A percentile compares a stretch with the other conserved stretches of the same genome.
Evolutionary conservation across 2,797 vertebrate species (phyloP).

Genomic region (Cyprinodon diabolis): DNA sequence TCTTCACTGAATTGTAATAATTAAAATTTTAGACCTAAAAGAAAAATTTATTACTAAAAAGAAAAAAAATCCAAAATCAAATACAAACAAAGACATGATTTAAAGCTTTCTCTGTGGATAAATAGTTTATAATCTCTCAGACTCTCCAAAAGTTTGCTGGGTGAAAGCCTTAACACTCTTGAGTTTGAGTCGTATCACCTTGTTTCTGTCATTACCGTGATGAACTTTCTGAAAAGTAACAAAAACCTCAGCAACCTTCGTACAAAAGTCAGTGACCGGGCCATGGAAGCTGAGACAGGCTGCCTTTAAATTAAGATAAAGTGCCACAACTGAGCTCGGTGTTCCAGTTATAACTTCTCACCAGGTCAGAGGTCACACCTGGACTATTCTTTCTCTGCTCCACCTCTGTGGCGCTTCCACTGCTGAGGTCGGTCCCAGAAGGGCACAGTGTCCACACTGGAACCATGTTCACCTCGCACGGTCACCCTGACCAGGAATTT

Average conservation of each 20-base stretch:
- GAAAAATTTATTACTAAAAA: background rate
- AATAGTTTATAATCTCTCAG: slow-evolving; percentile 10
- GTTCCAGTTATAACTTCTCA: slow-evolving; percentile 70
- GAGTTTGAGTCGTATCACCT: slow-evolving; percentile 33
- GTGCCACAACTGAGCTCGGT: slow-evolving; percentile 59
- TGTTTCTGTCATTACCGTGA: slow-evolving; percentile 44
- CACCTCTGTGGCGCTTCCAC: slow-evolving; percentile 66
- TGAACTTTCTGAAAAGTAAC: slow-evolving; percentile 45
- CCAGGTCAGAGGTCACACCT: slow-evolving; percentile 73
- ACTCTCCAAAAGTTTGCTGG: background rate
- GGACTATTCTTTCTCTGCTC: slow-evolving; percentile 76
- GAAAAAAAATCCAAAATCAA: slow-evolving; percentile 2
- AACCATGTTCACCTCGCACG: slow-evolving; percentile 43
- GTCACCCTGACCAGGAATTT: slow-evolving; percentile 52
- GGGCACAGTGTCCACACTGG: slow-evolving; percentile 53
- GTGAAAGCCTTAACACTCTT: slow-evolving; percentile 9
- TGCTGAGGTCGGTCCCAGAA: slow-evolving; percentile 68
- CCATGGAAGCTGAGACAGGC: slow-evolving; percentile 42
- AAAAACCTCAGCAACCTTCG: slow-evolving; percentile 57
- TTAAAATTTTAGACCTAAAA: background rate
- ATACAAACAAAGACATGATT: background rate
- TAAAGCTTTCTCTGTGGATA: slow-evolving; percentile 5
- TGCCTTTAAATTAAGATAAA: slow-evolving; percentile 78
- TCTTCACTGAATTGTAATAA: background rate
- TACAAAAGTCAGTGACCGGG: slow-evolving; percentile 39